Base-by-base conservation (phyloP, 2,888 invertebrate genomes). In the Leptinotarsa juncta region DNA sequence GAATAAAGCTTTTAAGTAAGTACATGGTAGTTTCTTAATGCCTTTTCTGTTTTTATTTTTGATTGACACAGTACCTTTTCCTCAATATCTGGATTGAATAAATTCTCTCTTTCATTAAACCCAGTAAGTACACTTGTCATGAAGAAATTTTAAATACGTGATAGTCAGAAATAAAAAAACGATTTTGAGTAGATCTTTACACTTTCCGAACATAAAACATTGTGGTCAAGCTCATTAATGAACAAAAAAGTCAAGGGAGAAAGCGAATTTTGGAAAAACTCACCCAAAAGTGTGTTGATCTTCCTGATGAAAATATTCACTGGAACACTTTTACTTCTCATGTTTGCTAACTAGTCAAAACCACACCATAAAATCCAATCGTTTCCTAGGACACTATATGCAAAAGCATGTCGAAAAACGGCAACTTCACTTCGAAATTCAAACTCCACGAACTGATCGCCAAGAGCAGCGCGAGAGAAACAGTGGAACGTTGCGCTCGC, bases 261-360 rank as follows among this genome's bases (percentile, higher is more conserved):
- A 67, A 68, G 26, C 23, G 7, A 70, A 16, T 0, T 0, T 51
- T n/a, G 51, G 16, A 23, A 68, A 49, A 50, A 74, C 78, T 78
- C 79, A 83, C 83, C 83, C 74, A 82, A 74, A 72, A 82, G 79
- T 53, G 83, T 82, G 75, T 83, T 82, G 65, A 83, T 83, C 78
- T 83, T 83, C 74, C 83, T 78, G 51, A 82, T 82, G 78, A 83
- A 79, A 78, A 82, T 80, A 77, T 82, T 83, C 74, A 83, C 83
- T 26, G 83, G 83, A 51, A 83, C 83, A 81, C 83, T 83, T 77
- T 83, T 83, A 80, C 82, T 83, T 74, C 83, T 80, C 83, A 83
- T 83, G 49, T 70, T 80, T 18, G 48, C 67, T n/a, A 60, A 66
- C 66, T 71, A 16, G 20, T 23, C 65, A 12, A 42, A 42, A 72